phyloP scores from a whole-genome alignment of 2,113 vertebrate species.

The Seriola quinqueradiata region DNA sequence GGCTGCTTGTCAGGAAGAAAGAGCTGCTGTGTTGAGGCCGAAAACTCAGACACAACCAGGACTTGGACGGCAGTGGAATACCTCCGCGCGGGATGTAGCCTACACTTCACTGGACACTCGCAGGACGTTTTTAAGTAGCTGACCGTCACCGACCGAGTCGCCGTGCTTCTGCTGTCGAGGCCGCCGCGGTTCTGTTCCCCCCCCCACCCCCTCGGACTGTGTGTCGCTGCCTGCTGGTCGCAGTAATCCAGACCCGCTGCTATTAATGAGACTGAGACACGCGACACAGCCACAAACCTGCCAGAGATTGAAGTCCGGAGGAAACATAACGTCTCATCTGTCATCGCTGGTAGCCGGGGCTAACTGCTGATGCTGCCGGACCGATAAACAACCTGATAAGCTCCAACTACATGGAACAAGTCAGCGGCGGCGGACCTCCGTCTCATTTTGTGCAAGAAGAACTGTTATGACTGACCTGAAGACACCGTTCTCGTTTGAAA shows the following conservation, averaged over 20 bases:
- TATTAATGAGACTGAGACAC: slow-evolving; percentile 29
- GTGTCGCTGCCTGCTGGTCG: slow-evolving; percentile 46
- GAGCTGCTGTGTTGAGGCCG: slow-evolving; percentile 78
- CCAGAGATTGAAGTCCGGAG: slow-evolving; percentile 25
- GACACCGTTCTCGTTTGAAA: neutral
- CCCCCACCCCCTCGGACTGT: neutral
- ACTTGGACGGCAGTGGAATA: slow-evolving; percentile 24
- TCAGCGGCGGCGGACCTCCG: slow-evolving; percentile 9
- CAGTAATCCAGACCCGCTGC: slow-evolving; percentile 39
- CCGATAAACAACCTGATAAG: slow-evolving; percentile 9
- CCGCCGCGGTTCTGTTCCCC: slow-evolving; percentile 10
- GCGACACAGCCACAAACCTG: slow-evolving; percentile 33
- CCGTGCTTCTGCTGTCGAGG: slow-evolving; percentile 18
- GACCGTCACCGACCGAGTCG: neutral
- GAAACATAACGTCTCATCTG: slow-evolving; percentile 1
- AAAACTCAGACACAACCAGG: slow-evolving; percentile 57
- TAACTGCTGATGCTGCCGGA: slow-evolving; percentile 26
- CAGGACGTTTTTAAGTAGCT: neutral
- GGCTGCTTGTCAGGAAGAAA: slow-evolving; percentile 78
- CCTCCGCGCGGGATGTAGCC: neutral
- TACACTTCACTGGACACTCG: neutral
- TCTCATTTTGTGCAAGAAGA: slow-evolving; percentile 22
- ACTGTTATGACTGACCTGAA: slow-evolving; percentile 21
- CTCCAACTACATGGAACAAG: slow-evolving; percentile 32
- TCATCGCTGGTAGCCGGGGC: slow-evolving; percentile 8